Base-by-base conservation (phyloP, 2,113 vertebrate species). In the Anthoscopus minutus region DNA sequence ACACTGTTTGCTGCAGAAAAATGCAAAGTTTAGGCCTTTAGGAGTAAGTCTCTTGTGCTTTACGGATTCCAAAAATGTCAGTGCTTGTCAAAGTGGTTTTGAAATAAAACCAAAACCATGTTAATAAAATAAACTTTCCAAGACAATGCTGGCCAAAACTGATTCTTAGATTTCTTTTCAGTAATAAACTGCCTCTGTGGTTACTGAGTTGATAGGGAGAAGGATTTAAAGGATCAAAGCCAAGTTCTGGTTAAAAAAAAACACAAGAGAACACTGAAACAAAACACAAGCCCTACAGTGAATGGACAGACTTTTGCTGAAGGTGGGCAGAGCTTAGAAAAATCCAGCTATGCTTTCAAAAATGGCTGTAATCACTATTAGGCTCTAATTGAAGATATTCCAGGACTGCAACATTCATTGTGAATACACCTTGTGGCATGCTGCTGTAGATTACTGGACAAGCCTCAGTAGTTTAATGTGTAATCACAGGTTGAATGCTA, bases 101-200 rank as follows among this genome's bases (percentile, higher is more conserved):
- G 95, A 98, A 97, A 97, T 94, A 96, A 98, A 97, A 95, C 92
- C 95, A 97, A 96, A 96, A 82, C 92, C 95, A 93, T 96, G 93
- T 96, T 97, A 96, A 94, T 96, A 97, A 96, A 98, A 92, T 94
- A 57, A 97, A 96, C 93, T 97, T 97, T 97, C 96, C 96, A 95
- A 98, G 88, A 91, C 91, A 94, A 91, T 95, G 96, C 79, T 94
- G 96, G 94, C 96, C 96, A 98, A 97, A 92, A 94, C 89, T 72
- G 93, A 97, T 96, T 96, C 95, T 97, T 97, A 97, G 97, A 92
- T 96, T 96, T 97, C 92, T 94, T n/a, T 93, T 97, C 92, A 96
- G 96, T 91, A 94, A 97, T 83, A 97, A 97, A 97, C 91, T 95
- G 96, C 94, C 62, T 81, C 80, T 91, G 90, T 81, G 77, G 95